These are phyloP conservation scores for Drosophila littoralis DNA, from an alignment of 1,140 invertebrate species.

Conservation along the genomic window DNA sequence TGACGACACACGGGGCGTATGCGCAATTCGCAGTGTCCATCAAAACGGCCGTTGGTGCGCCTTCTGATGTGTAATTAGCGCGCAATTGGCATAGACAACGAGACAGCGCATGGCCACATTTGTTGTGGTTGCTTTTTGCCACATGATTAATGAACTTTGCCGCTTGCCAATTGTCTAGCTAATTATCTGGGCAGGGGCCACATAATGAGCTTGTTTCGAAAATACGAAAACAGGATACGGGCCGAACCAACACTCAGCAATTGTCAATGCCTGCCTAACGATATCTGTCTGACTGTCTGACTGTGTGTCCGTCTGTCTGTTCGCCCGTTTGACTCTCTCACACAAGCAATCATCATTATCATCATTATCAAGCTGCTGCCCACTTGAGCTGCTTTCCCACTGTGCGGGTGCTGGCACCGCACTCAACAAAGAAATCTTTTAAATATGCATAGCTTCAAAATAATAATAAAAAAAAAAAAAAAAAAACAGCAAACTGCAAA, in stretches of 20 bases:
- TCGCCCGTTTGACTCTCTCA: not conserved
- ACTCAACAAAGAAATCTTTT: constrained; percentile 31
- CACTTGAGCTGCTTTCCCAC: constrained; percentile 35
- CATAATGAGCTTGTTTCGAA: constrained; percentile 6
- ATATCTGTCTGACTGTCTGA: too few species aligned
- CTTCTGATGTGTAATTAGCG: constrained; percentile 55
- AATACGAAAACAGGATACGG: constrained; percentile 27
- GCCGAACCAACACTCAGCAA: constrained; percentile 1
- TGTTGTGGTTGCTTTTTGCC: not conserved
- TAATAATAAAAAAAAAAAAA: too few species aligned
- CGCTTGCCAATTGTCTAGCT: constrained; percentile 26
- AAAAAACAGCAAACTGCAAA: constrained; percentile 16
- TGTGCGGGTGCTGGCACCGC: constrained; percentile 30
- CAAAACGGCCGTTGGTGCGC: not conserved
- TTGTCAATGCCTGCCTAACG: not conserved
- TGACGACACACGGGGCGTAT: constrained; percentile 55
- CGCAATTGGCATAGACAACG: constrained; percentile 46
- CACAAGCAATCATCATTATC: constrained; percentile 21
- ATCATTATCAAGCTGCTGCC: constrained; percentile 3
- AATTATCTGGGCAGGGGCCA: constrained; percentile 12
- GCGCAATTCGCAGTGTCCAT: constrained; percentile 51
- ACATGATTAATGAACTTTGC: constrained; percentile 43
- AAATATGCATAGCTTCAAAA: constrained; percentile 35
- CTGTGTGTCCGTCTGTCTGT: not conserved
- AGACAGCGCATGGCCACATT: not conserved